Percentiles rank a stretch among this genome's conserved stretches.
Conservation (phyloP, 1,140 invertebrate species). For the Nephotettix cincticeps region DNA sequence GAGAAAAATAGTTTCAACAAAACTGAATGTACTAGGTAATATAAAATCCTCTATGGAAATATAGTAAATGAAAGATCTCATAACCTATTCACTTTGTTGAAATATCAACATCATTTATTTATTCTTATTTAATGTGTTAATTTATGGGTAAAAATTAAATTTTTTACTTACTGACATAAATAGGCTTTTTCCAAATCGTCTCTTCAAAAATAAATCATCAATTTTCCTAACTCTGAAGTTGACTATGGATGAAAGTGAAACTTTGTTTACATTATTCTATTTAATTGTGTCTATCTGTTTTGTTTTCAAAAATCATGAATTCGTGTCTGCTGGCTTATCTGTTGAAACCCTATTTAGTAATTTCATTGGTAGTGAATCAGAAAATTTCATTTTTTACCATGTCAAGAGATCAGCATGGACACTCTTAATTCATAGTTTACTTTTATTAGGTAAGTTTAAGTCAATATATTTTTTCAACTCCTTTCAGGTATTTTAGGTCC, state of each 20-base stretch:
- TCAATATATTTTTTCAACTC: not conserved
- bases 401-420: constrained; percentile 65
- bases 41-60: too few species aligned
- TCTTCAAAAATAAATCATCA: too few species aligned
- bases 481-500: not conserved
- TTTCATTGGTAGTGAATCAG: constrained; percentile 65
- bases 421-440: constrained; percentile 62
- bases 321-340: constrained; percentile 70
- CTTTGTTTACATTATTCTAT: constrained; percentile 64
- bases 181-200: too few species aligned
- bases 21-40: too few species aligned
- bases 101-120: too few species aligned
- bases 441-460: constrained; percentile 59
- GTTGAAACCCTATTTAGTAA: constrained; percentile 63
- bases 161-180: too few species aligned
- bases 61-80: too few species aligned
- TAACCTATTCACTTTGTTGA: too few species aligned
- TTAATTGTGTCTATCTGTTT: constrained; percentile 65
- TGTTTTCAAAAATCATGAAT: constrained; percentile 73
- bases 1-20: too few species aligned
- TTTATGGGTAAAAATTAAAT: too few species aligned
- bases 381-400: constrained; percentile 70
- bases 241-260: constrained; percentile 17
- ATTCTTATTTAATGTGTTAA: too few species aligned
- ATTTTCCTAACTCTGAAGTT: too few species aligned